Percentiles rank a stretch among this genome's conserved stretches.
phyloP scores from a whole-genome alignment of 30 jellyfish, hydroid and myxozoan species.

The Nemopilema nomurai region DNA sequence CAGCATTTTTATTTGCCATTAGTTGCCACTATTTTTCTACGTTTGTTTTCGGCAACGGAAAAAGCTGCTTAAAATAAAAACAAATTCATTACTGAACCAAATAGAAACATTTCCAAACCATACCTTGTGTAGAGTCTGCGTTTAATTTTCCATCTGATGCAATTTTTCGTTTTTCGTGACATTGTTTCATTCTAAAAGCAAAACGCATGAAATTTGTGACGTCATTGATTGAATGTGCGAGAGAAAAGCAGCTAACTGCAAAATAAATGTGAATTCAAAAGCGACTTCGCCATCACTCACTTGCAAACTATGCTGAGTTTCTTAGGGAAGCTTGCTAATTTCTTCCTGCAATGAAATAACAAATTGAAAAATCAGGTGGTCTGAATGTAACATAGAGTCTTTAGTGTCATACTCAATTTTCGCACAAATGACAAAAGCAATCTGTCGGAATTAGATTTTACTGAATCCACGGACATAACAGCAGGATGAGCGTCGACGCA shows the following conservation, averaged over 20 bases:
- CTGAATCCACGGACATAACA: not conserved
- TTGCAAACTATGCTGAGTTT: constrained; percentile 25
- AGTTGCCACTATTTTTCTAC: too few species aligned
- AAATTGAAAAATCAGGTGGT: not conserved
- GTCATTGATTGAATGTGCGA: not conserved
- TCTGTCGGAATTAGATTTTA: not conserved
- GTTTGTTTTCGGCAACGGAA: too few species aligned
- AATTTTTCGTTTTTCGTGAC: not conserved
- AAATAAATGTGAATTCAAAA: too few species aligned
- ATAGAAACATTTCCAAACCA: not conserved
- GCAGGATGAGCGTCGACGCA: not conserved
- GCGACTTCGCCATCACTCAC: not conserved
- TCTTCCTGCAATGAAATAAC: not conserved
- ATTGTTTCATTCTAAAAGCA: constrained; percentile 1
- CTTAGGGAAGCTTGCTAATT: constrained; percentile 1
- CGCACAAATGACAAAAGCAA: too few species aligned
- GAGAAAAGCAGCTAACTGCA: not conserved
- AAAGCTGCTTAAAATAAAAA: too few species aligned
- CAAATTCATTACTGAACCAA: not conserved
- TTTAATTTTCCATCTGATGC: not conserved
- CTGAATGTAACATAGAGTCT: not conserved
- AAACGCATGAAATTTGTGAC: not conserved
- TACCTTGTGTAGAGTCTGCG: not conserved
- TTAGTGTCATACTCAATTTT: too few species aligned
- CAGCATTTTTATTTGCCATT: too few species aligned